Base-by-base conservation (phyloP, 2,113 vertebrate genomes). In the Scortum barcoo region DNA sequence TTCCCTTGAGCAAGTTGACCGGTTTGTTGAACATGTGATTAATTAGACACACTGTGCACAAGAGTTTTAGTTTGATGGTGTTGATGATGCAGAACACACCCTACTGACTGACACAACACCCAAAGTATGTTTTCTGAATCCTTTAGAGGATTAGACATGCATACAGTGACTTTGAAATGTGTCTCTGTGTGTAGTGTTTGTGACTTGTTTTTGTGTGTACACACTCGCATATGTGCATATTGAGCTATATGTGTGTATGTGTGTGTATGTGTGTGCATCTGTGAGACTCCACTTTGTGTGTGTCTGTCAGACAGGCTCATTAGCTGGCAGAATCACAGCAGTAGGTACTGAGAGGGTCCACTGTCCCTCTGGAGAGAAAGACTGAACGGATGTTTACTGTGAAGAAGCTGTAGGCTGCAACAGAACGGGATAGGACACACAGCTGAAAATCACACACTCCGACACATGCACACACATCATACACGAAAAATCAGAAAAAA, bases 21-120 rank as follows among this genome's bases (percentile, higher is more conserved):
- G 91, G 73, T 88, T 90, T 87, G 89, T 87, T 91, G 85, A 88
- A 91, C 83, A 72, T 80, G 85, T 92, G 91, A 91, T 88, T 88
- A 90, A 91, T 93, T 82, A 80, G 87, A 90, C 83, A 80, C 76
- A 65, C 42, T 57, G 12, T 38, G 57, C 67, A 24, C 58, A 22
- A 69, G 22, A 60, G 88, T 86, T 85, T 74, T 7, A 24, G 54
- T 87, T 76, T 78, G 82, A 79, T n/a, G 76, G 5, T 67, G 72
- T 61, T 78, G 86, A 81, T 90, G 91, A 84, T 83, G 89, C 90
- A 80, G 72, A 92, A 87, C 89, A 58, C 46, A 75, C 69, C 67
- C 66, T 30, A 83, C 70, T 44, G 33, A 81, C 50, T 58, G 65
- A 85, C 84, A 68, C 48, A 44, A n/a, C n/a, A n/a, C n/a, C n/a